Evolutionary conservation across 2,888 invertebrate genomes (phyloP).

Genomic region (Rhimphoctona megacephalus): DNA sequence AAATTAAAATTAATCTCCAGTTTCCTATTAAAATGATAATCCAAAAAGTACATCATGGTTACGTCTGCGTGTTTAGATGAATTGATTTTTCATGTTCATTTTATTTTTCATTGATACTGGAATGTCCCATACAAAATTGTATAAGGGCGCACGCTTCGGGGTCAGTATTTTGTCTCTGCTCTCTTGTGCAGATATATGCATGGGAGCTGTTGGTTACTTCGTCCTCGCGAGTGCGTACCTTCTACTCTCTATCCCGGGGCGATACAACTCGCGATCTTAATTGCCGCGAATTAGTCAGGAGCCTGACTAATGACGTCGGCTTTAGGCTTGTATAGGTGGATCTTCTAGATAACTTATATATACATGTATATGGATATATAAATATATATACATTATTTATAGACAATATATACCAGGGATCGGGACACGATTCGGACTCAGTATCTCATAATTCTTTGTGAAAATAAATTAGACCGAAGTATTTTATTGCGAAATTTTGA

Average conservation of each 20-base stretch:
- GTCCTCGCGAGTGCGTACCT: constrained; percentile 48
- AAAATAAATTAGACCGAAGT: constrained; percentile 4
- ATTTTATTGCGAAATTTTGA: background rate
- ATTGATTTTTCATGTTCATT: background rate
- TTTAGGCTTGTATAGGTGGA: constrained; percentile 70
- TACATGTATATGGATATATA: constrained; percentile 9
- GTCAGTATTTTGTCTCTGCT: constrained; percentile 44
- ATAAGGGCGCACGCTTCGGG: constrained; percentile 42
- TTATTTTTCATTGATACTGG: background rate
- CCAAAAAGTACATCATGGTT: background rate
- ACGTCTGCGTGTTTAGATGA: too few relatives aligned
- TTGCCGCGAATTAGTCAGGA: constrained; percentile 79
- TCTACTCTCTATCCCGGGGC: constrained; percentile 61
- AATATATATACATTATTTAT: constrained; percentile 19
- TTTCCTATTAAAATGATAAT: background rate
- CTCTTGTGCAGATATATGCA: constrained; percentile 37
- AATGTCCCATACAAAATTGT: constrained; percentile 9
- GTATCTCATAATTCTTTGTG: background rate
- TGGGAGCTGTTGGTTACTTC: constrained; percentile 45
- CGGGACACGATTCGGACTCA: background rate
- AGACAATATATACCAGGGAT: background rate
- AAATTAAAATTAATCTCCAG: background rate
- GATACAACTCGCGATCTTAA: constrained; percentile 74
- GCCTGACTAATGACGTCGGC: constrained; percentile 77
- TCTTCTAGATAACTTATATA: constrained; percentile 54